Percentiles rank a stretch among this genome's conserved stretches.
Conservation (phyloP, 1,140 invertebrate genomes). For the Ylistrum balloti region DNA sequence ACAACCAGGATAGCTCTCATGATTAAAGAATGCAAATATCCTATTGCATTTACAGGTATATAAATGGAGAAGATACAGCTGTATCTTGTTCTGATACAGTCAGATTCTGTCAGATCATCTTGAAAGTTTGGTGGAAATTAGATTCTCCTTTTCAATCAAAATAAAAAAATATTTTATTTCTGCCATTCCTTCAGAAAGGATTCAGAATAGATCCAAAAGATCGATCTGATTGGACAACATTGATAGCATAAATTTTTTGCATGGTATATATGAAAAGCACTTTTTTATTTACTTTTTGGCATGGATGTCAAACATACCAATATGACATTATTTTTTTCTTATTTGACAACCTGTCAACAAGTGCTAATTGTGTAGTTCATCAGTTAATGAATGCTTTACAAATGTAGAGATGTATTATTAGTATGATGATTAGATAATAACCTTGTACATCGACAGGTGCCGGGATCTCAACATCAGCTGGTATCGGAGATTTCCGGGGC, state of each 20-base stretch:
- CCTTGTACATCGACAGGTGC: constrained; percentile 87
- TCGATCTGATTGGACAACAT: too few relatives aligned
- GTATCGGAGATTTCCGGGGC: constrained; percentile 97
- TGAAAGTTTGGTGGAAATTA: too few relatives aligned
- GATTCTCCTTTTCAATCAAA: too few relatives aligned
- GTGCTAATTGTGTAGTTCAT: too few relatives aligned
- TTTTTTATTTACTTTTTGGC: neutral
- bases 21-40: constrained; percentile 65
- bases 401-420: neutral
- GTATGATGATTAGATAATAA: neutral
- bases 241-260: too few relatives aligned
- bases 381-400: neutral
- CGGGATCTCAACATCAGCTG: constrained; percentile 96
- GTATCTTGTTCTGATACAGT: too few relatives aligned
- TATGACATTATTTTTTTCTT: neutral
- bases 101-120: too few relatives aligned
- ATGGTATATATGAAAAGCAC: neutral
- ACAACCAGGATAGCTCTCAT: constrained; percentile 66
- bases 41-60: constrained; percentile 74
- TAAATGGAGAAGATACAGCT: too few relatives aligned
- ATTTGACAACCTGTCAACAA: too few relatives aligned
- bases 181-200: too few relatives aligned
- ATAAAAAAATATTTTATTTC: too few relatives aligned
- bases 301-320: neutral
- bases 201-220: too few relatives aligned